Base-by-base conservation (phyloP, 2,797 vertebrate species). In the Knipowitschia caucasica region DNA sequence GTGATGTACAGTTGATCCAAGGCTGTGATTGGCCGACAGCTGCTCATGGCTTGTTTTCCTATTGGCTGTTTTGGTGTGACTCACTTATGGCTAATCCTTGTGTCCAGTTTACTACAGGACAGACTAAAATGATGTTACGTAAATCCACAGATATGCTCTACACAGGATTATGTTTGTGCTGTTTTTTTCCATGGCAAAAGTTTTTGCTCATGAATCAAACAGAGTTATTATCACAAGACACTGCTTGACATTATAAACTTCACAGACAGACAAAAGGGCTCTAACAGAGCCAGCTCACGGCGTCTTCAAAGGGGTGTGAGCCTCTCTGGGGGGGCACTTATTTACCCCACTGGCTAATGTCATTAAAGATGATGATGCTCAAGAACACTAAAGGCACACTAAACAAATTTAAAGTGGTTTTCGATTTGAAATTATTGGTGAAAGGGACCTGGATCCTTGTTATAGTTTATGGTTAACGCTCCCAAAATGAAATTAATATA, bases 41-140 rank as follows among this genome's bases (percentile, higher is more conserved):
- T 3, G n/a, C 53, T 58, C 3, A 0, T 9, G 35, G 34, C 34
- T 23, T 12, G 50, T 0, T 1, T 3, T 38, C 3, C 0, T 46
- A 76, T 65, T 67, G 69, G 73, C 58, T 49, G 46, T 15, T 44
- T 17, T 24, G 15, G 29, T 46, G 56, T 43, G 54, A 59, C 39
- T 55, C 34, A 18, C 54, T 53, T 53, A 50, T 49, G 43, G 46
- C 53, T 77, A 71, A 82, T 75, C 69, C 59, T 57, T 33, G 18
- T n/a, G 39, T 66, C 51, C 65, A 73, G 51, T 54, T 53, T 9
- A 29, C 50, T 2, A 39, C 26, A 47, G 23, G 29, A 38, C 7
- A 44, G 29, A 26, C 29, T 15, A 43, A 54, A 50, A 44, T 23
- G 10, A 26, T 53, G 53, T 64, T 26, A 61, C 25, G 49, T 15